These are phyloP conservation scores for Sylvia borin DNA, from an alignment of 2,797 vertebrate genomes.

Conservation along the genomic window DNA sequence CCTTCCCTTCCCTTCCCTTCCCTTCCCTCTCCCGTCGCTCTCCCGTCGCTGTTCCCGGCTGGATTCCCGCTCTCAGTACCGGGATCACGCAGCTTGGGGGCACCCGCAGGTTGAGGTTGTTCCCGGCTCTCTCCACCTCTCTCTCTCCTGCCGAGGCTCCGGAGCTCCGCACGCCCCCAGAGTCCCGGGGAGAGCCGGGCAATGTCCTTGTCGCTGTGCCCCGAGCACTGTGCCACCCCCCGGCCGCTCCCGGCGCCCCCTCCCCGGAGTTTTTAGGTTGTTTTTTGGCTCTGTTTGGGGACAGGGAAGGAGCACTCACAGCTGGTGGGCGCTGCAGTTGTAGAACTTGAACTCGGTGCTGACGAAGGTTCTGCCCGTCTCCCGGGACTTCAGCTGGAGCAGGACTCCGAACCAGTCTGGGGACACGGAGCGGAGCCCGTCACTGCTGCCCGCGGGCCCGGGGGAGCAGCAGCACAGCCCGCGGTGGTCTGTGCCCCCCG, in stretches of 20 bases:
- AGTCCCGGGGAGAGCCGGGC: not conserved
- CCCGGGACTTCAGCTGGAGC: conserved; percentile 91
- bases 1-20: not conserved
- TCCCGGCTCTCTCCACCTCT: not conserved
- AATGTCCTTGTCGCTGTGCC: not conserved
- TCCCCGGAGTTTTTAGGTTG: accelerated
- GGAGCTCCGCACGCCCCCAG: not conserved
- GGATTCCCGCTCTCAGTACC: not conserved
- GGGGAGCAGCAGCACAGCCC: not conserved
- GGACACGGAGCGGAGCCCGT: not conserved
- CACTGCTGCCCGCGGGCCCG: not conserved
- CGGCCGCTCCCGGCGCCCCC: not conserved
- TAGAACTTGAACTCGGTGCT: conserved; percentile 99
- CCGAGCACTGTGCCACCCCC: not conserved
- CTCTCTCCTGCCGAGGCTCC: not conserved
- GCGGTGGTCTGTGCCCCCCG: not conserved
- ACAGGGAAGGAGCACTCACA: conserved; percentile 81
- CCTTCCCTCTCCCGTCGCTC: not conserved
- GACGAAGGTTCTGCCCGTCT: conserved; percentile 93
- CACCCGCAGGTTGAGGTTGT: conserved; percentile 26
- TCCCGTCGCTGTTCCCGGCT: too few relatives aligned
- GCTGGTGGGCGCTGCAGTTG: conserved; percentile 98
- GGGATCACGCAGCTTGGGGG: conserved; percentile 17
- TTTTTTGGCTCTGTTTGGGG: accelerated
- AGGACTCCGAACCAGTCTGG: conserved; percentile 95